phyloP scores from a whole-genome alignment of 2,113 vertebrate genomes.

The Pachycephala philippinensis region DNA sequence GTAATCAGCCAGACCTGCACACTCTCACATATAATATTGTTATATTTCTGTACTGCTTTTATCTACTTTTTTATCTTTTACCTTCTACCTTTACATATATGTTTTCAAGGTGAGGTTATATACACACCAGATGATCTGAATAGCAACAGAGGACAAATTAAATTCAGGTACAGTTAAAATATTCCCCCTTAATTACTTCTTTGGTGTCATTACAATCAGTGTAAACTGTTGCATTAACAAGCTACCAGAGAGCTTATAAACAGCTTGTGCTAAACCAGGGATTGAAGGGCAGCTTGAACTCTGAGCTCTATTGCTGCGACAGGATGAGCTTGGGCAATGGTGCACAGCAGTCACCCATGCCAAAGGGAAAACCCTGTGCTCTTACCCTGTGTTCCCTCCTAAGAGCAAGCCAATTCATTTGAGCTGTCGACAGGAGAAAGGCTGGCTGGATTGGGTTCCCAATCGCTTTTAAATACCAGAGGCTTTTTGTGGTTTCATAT shows the following conservation, averaged over 20 bases:
- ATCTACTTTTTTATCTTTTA: not conserved
- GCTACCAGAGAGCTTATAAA: not conserved
- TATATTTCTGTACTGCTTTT: not conserved
- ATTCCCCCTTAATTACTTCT: not conserved
- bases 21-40: not conserved
- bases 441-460: not conserved
- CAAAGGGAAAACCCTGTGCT: not conserved
- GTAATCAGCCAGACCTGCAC: not conserved
- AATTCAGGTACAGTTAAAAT: not conserved
- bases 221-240: not conserved
- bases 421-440: not conserved
- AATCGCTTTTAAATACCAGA: not conserved
- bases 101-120: not conserved
- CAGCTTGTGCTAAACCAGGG: not conserved
- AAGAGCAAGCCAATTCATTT: not conserved
- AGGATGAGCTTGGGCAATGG: not conserved
- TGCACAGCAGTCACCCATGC: not conserved
- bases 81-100: not conserved
- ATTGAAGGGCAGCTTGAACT: not conserved
- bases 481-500: not conserved
- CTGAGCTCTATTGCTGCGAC: not conserved
- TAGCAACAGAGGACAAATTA: not conserved
- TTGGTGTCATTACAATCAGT: not conserved
- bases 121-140: not conserved
- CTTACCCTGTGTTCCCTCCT: not conserved